A percentile compares a stretch with the other conserved stretches of the same genome.
These are phyloP conservation scores for Cervus canadensis DNA, from an alignment of 2,113 vertebrate genomes.

Conservation along the genomic window DNA sequence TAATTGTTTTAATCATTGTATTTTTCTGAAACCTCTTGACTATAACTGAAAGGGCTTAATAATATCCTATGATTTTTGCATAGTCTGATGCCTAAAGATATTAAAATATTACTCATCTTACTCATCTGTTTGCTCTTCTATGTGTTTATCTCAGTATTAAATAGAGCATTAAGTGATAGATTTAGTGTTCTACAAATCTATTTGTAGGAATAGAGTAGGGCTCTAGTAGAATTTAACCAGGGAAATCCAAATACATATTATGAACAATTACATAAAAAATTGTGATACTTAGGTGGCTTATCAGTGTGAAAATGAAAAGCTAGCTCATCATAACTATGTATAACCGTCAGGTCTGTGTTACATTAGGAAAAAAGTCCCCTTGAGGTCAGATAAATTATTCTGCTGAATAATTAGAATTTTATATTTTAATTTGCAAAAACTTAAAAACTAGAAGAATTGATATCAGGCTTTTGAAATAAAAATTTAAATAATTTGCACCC, in stretches of 20 bases:
- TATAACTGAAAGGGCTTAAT: background rate
- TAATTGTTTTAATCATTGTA: background rate
- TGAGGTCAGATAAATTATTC: conserved; percentile 18
- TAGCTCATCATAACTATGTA: background rate
- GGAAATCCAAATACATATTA: background rate
- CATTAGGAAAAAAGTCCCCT: conserved; percentile 33
- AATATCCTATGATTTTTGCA: background rate
- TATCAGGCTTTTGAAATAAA: conserved; percentile 67
- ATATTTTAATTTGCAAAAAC: conserved; percentile 46
- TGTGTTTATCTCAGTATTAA: conserved; percentile 18
- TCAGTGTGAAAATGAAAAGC: conserved; percentile 35
- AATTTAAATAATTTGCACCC: conserved; percentile 81
- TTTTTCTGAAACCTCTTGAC: background rate
- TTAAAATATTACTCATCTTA: background rate
- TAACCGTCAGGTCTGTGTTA: background rate
- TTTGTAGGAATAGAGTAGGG: background rate
- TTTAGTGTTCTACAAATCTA: background rate
- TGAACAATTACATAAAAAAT: background rate
- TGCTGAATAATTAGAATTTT: conserved; percentile 31
- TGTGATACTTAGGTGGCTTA: background rate
- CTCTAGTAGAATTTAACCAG: conserved; percentile 1
- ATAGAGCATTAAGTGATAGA: conserved; percentile 16
- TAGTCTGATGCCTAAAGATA: background rate
- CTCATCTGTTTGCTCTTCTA: conserved; percentile 12
- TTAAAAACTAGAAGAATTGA: conserved; percentile 65